These are phyloP conservation scores for Cinclus cinclus DNA, from an alignment of 2,113 vertebrate genomes.

Conservation along the genomic window DNA sequence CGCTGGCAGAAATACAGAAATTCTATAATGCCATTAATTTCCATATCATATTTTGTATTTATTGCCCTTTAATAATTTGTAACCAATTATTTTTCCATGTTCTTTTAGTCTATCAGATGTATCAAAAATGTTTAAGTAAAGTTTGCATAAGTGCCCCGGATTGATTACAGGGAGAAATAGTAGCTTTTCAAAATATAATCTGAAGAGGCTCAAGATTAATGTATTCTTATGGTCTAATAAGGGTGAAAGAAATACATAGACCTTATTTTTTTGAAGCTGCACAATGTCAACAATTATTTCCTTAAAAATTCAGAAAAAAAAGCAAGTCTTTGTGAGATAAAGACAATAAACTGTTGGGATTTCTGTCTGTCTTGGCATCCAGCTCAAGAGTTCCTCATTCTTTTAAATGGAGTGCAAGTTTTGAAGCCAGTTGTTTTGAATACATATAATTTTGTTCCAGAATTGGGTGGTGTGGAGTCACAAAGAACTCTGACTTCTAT, in stretches of 20 bases:
- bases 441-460: neutral
- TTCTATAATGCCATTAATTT: neutral
- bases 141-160: neutral
- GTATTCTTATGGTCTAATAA: neutral
- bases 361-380: neutral
- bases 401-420: neutral
- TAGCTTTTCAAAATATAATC: neutral
- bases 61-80: slow-evolving; percentile 19
- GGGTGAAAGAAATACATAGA: neutral
- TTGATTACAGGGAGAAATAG: neutral
- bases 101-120: neutral
- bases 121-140: slow-evolving; percentile 12
- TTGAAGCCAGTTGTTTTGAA: neutral
- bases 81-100: neutral
- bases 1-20: neutral
- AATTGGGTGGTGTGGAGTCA: neutral
- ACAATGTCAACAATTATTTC: neutral
- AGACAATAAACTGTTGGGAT: neutral
- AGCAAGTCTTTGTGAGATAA: fast-evolving
- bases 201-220: neutral
- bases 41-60: neutral
- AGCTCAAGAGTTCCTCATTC: neutral
- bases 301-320: neutral
- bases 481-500: neutral
- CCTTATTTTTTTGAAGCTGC: neutral